phyloP scores from a whole-genome alignment of 1,140 invertebrate genomes.

The Trichogramma pretiosum region DNA sequence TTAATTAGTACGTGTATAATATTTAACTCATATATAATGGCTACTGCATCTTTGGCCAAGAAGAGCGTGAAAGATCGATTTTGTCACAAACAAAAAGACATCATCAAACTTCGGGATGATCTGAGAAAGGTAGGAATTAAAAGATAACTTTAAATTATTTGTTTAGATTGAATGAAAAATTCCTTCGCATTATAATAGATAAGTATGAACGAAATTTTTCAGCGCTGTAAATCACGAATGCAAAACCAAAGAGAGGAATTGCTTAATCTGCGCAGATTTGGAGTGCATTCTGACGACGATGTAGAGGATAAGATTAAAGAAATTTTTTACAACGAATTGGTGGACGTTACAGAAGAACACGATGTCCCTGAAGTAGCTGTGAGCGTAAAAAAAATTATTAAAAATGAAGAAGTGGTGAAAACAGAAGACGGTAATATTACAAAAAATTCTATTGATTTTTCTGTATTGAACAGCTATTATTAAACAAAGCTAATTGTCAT shows the following conservation, averaged over 20 bases:
- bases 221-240: slow-evolving; percentile 15
- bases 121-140: slow-evolving; percentile 14
- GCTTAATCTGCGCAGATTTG: slow-evolving; percentile 13
- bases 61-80: slow-evolving; percentile 11
- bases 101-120: slow-evolving; percentile 10
- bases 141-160: background rate
- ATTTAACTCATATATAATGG: slow-evolving; percentile 4
- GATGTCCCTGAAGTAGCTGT: background rate
- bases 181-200: background rate
- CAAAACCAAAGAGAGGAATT: slow-evolving; percentile 6
- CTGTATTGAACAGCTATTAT: background rate
- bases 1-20: background rate
- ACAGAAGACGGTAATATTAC: slow-evolving; percentile 6
- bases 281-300: slow-evolving; percentile 5
- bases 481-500: background rate
- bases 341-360: slow-evolving; percentile 5
- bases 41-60: slow-evolving; percentile 7
- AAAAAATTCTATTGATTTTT: background rate
- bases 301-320: slow-evolving; percentile 12
- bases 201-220: background rate
- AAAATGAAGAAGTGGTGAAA: background rate
- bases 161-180: background rate
- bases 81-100: slow-evolving; percentile 4
- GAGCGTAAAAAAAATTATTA: slow-evolving; percentile 2
- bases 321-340: slow-evolving; percentile 14